These are phyloP conservation scores for Hypothenemus hampei DNA, from an alignment of 1,140 invertebrate species.

Conservation along the genomic window DNA sequence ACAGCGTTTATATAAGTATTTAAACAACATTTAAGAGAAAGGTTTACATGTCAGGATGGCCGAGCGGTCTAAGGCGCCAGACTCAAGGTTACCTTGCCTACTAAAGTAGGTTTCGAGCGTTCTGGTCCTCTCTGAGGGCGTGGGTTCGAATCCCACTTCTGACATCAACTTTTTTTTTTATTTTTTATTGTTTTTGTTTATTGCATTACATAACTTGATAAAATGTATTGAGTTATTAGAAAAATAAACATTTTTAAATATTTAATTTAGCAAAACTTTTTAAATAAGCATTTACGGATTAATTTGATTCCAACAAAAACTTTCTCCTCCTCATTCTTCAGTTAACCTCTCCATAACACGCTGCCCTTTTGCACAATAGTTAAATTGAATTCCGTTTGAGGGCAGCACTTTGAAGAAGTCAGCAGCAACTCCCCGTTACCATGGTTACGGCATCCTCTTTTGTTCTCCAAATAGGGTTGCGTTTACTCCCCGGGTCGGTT, in stretches of 20 bases:
- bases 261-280: no score
- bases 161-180: conserved; percentile 48
- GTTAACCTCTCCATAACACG: no score
- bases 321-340: no score
- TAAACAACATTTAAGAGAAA: no score
- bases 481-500: conserved; percentile 23
- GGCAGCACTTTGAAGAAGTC: conserved; percentile 29
- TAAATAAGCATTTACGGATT: no score
- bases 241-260: no score
- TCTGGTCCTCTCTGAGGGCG: conserved; percentile 79
- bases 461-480: conserved; percentile 33
- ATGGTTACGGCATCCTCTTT: conserved; percentile 37
- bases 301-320: no score
- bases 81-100: conserved; percentile 50
- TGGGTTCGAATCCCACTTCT: conserved; percentile 86
- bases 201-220: no score
- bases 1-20: no score
- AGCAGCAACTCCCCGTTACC: conserved; percentile 24
- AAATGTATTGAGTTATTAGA: no score
- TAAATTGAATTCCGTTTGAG: conserved; percentile 27
- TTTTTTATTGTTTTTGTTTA: background rate
- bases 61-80: conserved; percentile 60
- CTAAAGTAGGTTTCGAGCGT: conserved; percentile 46
- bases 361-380: no score
- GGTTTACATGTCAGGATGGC: conserved; percentile 44